Conservation (phyloP, 1,140 invertebrate species). For the Polyergus mexicanus region DNA sequence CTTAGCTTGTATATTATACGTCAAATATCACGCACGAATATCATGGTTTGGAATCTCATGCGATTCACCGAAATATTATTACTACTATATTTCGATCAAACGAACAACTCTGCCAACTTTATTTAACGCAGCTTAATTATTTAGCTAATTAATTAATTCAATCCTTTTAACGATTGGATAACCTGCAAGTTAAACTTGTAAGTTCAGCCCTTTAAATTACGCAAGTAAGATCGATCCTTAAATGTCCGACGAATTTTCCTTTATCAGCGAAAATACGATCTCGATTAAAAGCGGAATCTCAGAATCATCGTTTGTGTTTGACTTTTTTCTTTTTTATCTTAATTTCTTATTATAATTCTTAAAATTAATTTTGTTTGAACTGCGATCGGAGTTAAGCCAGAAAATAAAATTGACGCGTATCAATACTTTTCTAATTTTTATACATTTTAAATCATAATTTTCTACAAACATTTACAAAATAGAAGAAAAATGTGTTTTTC, state of each 20-base stretch:
- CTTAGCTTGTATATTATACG: neutral
- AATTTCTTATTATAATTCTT: neutral
- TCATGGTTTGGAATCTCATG: neutral
- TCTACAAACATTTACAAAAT: neutral
- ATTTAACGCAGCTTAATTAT: slow-evolving; percentile 52
- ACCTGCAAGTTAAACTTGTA: slow-evolving; percentile 38
- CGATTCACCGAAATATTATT: slow-evolving; percentile 22
- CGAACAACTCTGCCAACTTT: slow-evolving; percentile 31
- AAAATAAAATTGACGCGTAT: slow-evolving; percentile 8
- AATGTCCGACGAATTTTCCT: slow-evolving; percentile 51
- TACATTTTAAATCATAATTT: neutral
- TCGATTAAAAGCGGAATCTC: slow-evolving; percentile 56
- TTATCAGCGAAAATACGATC: slow-evolving; percentile 50
- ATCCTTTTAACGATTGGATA: slow-evolving; percentile 54
- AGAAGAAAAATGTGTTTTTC: neutral
- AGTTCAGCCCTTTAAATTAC: slow-evolving; percentile 59
- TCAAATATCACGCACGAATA: slow-evolving; percentile 8
- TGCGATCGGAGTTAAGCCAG: neutral
- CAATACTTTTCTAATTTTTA: neutral
- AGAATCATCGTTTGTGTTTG: slow-evolving; percentile 44
- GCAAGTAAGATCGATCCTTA: slow-evolving; percentile 56
- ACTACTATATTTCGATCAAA: slow-evolving; percentile 19
- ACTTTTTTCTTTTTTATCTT: slow-evolving; percentile 36
- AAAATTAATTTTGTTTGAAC: neutral
- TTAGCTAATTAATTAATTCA: slow-evolving; percentile 57